These are phyloP conservation scores for Enteromius treurensis DNA, from an alignment of 2,797 vertebrate species.

Conservation along the genomic window DNA sequence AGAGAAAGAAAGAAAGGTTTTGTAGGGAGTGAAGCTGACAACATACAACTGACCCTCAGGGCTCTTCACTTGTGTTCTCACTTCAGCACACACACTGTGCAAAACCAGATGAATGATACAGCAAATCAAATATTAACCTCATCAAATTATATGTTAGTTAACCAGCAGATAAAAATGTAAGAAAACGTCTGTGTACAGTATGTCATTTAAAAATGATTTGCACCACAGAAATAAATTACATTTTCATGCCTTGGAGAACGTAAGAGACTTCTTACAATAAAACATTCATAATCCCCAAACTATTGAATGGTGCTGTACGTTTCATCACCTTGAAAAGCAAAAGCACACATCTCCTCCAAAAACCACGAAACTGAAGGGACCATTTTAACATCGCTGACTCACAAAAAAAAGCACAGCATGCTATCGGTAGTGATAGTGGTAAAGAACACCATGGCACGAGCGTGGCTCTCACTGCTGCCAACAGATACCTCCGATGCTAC, in stretches of 20 bases:
- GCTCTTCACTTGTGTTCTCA: constrained; percentile 78
- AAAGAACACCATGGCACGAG: background rate
- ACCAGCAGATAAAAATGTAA: background rate
- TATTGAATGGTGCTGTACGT: background rate
- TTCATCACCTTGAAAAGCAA: background rate
- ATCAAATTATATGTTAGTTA: background rate
- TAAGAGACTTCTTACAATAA: background rate
- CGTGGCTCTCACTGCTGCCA: constrained; percentile 11
- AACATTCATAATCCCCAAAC: background rate
- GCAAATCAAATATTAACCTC: background rate
- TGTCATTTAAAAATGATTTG: background rate
- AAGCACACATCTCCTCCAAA: background rate
- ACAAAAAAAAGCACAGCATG: background rate
- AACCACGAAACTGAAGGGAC: background rate
- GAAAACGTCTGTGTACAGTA: background rate
- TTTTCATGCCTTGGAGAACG: background rate
- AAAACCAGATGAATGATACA: background rate
- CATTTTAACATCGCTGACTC: background rate
- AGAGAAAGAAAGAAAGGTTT: background rate
- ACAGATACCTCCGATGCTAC: constrained; percentile 2
- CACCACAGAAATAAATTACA: background rate
- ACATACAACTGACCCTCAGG: constrained; percentile 78
- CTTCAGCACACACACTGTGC: constrained; percentile 72
- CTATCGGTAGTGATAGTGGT: background rate
- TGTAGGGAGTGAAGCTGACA: constrained; percentile 71